Base-by-base conservation (phyloP, 2,797 vertebrate species). In the Sebastes nivosus region DNA sequence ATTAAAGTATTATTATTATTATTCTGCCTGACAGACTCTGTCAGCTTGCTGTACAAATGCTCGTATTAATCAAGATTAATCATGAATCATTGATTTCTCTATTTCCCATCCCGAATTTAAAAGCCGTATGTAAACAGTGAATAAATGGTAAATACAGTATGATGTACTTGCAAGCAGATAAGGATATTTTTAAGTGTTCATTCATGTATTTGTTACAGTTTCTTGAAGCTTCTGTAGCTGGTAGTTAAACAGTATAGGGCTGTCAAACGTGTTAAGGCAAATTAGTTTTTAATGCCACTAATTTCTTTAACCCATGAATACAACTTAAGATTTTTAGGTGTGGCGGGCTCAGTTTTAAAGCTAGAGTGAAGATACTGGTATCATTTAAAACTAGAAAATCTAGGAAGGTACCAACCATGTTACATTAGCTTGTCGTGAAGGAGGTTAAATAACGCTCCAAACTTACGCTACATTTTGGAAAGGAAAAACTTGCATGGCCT, bases 261-360 rank as follows among this genome's bases (percentile, higher is more conserved):
- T 46, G 42, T 46, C 14, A 16, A 42, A 42, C 38, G 38, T 42
- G 38, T 42, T 0, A 42, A 6, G 5, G 6, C 38, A 42, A 42
- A 42, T 42, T 42, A 6, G 2, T 42, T 42, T 42, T 46, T 46
- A 46, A 46, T 0, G 42, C 42, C 42, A 46, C 38, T 42, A 42
- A 42, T 8, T 46, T 18, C 42, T 18, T 46, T 46, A 46, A 46
- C 42, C 14, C 42, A 46, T 46, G 14, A 46, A 46, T 7, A 0
- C 14, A 46, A 46, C 1, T 18, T 18, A 0, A 0, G 13, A 42
- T 0, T 42, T 42, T 42, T 1, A 1, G 38, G 38, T 46, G 42
- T 46, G 6, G 42, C 42, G 0, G 16, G 42, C 42, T 18, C 42
- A 46, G 42, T 0, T 7, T 46, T 46, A 46, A 46, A 46, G 42